phyloP scores from a whole-genome alignment of 2,888 invertebrate genomes.

The Coleophora flavipennella region DNA sequence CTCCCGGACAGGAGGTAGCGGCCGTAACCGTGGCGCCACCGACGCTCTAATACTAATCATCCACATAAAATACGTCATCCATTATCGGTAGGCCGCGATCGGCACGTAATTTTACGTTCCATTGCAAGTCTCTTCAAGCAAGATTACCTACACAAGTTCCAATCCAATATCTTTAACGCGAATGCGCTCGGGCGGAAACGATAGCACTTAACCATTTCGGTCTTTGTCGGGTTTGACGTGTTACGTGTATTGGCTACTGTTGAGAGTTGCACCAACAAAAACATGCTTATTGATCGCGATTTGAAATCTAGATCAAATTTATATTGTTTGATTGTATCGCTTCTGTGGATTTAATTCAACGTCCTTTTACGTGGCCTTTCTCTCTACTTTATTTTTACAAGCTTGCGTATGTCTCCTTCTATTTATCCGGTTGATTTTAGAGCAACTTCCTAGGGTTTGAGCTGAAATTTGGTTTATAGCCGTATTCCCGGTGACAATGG shows the following conservation, averaged over 20 bases:
- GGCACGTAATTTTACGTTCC: constrained; percentile 59
- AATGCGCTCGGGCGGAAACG: constrained; percentile 49
- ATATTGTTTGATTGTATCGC: constrained; percentile 12
- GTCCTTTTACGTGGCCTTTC: too few relatives aligned
- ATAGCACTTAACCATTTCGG: constrained; percentile 51
- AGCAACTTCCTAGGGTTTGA: too few relatives aligned
- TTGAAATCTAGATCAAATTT: constrained; percentile 21
- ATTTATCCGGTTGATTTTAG: too few relatives aligned
- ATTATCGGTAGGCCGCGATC: constrained; percentile 37
- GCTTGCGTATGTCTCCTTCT: too few relatives aligned
- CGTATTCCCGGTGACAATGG: too few relatives aligned
- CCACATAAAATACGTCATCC: constrained; percentile 7
- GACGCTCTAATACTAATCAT: too few relatives aligned
- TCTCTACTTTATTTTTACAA: too few relatives aligned
- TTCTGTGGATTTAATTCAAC: neutral
- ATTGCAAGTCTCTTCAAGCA: constrained; percentile 57
- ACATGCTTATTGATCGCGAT: constrained; percentile 8
- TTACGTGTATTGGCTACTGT: constrained; percentile 24
- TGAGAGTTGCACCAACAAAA: constrained; percentile 17
- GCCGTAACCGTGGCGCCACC: too few relatives aligned
- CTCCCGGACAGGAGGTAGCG: too few relatives aligned
- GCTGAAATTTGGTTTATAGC: too few relatives aligned
- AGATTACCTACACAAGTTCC: constrained; percentile 22
- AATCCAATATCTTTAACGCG: constrained; percentile 58
- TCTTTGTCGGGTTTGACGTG: constrained; percentile 32